A percentile compares a stretch with the other conserved stretches of the same genome.
Conservation (phyloP, 92 coral and sea anemone genomes). For the Pocillopora grandis region DNA sequence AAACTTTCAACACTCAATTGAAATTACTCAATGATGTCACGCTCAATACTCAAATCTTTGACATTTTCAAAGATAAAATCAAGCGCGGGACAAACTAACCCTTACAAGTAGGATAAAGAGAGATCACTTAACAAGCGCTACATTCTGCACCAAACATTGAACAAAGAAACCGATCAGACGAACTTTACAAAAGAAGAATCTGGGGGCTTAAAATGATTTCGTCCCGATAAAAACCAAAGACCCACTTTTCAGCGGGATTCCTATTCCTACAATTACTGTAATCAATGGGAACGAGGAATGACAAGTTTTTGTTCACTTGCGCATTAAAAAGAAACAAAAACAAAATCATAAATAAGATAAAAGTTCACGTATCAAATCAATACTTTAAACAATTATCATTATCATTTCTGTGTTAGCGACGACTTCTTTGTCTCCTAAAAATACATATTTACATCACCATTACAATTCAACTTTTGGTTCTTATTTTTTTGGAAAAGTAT, state of each 20-base stretch:
- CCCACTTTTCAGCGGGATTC: no score
- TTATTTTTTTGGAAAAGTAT: neutral
- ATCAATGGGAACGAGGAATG: neutral
- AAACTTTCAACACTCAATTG: no score
- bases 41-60: no score
- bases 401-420: neutral
- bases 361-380: neutral
- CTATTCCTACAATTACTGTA: no score
- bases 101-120: no score
- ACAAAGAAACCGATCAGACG: no score
- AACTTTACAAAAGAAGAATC: neutral
- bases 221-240: neutral
- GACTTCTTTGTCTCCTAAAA: constrained; percentile 1
- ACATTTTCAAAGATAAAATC: no score
- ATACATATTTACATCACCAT: constrained; percentile 34
- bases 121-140: no score
- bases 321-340: neutral
- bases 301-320: neutral
- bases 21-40: no score
- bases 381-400: neutral
- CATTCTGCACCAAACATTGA: no score
- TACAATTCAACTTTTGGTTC: neutral
- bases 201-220: neutral
- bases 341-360: constrained; percentile 21
- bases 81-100: no score